Base-by-base conservation (phyloP, 2,888 invertebrate species). In the Petrolisthes cinctipes region DNA sequence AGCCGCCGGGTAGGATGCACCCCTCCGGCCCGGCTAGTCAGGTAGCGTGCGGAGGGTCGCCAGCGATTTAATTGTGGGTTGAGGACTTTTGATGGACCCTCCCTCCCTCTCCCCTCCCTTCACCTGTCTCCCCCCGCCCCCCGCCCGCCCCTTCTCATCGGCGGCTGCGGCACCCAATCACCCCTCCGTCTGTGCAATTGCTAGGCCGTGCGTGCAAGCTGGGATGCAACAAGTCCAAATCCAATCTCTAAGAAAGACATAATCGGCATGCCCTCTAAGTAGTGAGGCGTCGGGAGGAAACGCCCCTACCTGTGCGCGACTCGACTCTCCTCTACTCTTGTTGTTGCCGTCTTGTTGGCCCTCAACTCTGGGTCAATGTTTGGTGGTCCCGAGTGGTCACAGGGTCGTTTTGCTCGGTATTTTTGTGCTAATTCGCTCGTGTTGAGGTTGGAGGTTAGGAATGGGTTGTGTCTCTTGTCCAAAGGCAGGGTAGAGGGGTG, bases 231-330 rank as follows among this genome's bases (percentile, higher is more conserved):
- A 71, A 20, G 71, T 71, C 71, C 82, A 82, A 68, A 71, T 71
- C 71, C 71, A 68, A 82, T 82, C 56, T 57, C 23, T 73, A 73
- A 83, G 83, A 79, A 85, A 80, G 80, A 85, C 80, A 56, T 61
- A 73, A 81, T 66, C 81, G 85, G 85, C 85, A 85, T 85, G 80
- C 81, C 61, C 83, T 66, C 23, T 73, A 80, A 57, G 85, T 80
- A 85, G 85, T 85, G 85, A 85, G 73, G 61, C 85, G 85, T 81
- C 85, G 51, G 81, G 71, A 81, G 81, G 85, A 54, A 85, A 85
- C 85, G 61, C 75, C 85, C 85, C 73, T 85, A 85, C 85, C 85
- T 85, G 85, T 61, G 61, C 84, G 23, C 57, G 37, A 20, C 56
- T 75, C 66, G 75, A 17, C 37, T 66, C 68, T 68, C 17, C 66